Conservation (phyloP, 2,888 invertebrate genomes). For the Agrotis ipsilon region DNA sequence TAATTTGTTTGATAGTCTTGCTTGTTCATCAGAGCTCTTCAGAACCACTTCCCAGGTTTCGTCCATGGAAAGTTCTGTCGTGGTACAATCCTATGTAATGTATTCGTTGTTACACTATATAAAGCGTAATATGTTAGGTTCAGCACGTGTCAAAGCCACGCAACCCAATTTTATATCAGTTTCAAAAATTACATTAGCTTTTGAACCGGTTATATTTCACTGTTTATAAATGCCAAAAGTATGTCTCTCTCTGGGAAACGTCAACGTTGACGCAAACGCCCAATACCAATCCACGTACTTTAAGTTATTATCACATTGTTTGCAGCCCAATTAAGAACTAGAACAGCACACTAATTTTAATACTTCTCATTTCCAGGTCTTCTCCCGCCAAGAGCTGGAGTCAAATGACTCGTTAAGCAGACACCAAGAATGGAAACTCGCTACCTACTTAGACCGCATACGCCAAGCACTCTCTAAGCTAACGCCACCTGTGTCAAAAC, state of each 20-base stretch:
- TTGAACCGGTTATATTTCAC: not conserved
- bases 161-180: not conserved
- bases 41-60: too few species aligned
- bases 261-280: too few species aligned
- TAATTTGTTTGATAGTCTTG: not conserved
- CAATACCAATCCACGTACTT: not conserved
- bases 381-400: conserved; percentile 90
- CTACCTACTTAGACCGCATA: conserved; percentile 88
- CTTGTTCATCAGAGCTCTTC: not conserved
- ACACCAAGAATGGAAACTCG: conserved; percentile 91
- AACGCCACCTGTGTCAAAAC: conserved; percentile 83
- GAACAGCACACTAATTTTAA: not conserved
- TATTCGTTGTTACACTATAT: too few species aligned
- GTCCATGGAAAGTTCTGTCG: not conserved
- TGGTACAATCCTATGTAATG: not conserved
- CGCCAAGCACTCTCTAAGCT: conserved; percentile 85
- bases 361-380: conserved; percentile 86
- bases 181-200: not conserved
- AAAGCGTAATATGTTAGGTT: too few species aligned
- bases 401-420: conserved; percentile 85
- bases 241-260: not conserved
- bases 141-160: not conserved
- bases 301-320: not conserved
- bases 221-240: not conserved
- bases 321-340: too few species aligned